Percentiles rank a stretch among this genome's conserved stretches.
phyloP scores from a whole-genome alignment of 2,113 vertebrate species.

The Lethenteron camtschaticum region DNA sequence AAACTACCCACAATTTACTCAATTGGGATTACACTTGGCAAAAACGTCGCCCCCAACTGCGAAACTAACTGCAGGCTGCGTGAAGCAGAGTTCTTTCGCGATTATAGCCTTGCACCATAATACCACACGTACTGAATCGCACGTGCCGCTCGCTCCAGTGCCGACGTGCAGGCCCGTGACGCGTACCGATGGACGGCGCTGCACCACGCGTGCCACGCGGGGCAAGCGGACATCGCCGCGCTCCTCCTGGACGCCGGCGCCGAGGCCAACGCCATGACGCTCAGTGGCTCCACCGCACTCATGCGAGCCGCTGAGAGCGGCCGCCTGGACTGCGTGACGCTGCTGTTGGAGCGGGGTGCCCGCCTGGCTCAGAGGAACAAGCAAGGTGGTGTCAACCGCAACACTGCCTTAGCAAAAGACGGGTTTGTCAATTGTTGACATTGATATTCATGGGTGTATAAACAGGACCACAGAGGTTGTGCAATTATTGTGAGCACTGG shows the following conservation, averaged over 20 bases:
- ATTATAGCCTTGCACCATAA: no score
- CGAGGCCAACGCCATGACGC: constrained; percentile 25
- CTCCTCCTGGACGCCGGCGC: constrained; percentile 47
- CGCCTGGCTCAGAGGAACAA: constrained; percentile 33
- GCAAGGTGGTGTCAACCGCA: constrained; percentile 28
- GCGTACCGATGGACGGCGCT: constrained; percentile 80
- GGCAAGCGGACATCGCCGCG: constrained; percentile 39
- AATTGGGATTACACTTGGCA: no score
- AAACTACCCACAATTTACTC: no score
- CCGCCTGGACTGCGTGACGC: constrained; percentile 41
- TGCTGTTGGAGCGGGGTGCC: constrained; percentile 47
- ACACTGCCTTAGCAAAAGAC: not conserved
- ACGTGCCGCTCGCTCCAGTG: constrained; percentile 20
- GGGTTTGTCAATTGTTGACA: not conserved
- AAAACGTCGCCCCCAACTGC: no score
- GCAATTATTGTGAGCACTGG: not conserved
- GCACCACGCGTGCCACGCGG: constrained; percentile 63
- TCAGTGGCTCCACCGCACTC: constrained; percentile 49
- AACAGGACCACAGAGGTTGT: not conserved
- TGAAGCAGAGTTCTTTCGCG: no score
- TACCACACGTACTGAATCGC: no score
- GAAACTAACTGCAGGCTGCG: no score
- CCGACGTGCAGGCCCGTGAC: constrained; percentile 38
- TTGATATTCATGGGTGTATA: not conserved
- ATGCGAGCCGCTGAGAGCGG: constrained; percentile 60